Conservation (phyloP, 1,140 invertebrate species). For the Idris sp. region DNA sequence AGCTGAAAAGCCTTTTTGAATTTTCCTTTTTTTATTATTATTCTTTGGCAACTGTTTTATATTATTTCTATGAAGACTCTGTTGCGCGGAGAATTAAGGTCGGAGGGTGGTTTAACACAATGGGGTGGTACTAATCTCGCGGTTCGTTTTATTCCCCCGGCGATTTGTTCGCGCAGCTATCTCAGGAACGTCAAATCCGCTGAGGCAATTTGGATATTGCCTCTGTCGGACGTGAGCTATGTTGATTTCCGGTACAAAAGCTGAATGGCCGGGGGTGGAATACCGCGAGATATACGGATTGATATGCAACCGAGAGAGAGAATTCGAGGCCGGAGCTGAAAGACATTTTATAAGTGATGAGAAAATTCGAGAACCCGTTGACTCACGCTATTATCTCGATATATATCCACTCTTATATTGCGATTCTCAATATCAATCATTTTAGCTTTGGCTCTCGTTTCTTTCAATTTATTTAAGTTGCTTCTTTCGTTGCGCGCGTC, state of each 20-base stretch:
- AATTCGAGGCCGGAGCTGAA: conserved; percentile 34
- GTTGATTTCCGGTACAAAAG: conserved; percentile 54
- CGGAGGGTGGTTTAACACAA: conserved; percentile 58
- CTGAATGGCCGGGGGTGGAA: conserved; percentile 16
- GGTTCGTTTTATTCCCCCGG: conserved; percentile 68
- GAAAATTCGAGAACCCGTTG: conserved; percentile 49
- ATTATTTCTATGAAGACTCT: conserved; percentile 34
- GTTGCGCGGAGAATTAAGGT: conserved; percentile 55
- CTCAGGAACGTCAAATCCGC: conserved; percentile 66
- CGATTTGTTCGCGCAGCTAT: conserved; percentile 67
- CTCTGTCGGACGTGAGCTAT: conserved; percentile 64
- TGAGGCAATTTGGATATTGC: conserved; percentile 72
- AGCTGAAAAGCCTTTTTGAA: no score
- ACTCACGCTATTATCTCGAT: conserved; percentile 47
- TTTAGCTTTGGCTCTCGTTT: conserved; percentile 18
- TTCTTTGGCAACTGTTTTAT: conserved; percentile 44
- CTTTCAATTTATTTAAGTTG: conserved; percentile 46
- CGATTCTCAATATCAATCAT: conserved; percentile 48
- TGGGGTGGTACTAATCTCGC: conserved; percentile 65
- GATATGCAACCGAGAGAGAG: conserved; percentile 57
- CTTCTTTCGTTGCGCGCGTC: conserved; percentile 43
- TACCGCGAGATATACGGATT: conserved; percentile 46
- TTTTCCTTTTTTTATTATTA: no score
- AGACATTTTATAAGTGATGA: conserved; percentile 51
- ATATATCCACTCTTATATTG: conserved; percentile 16